Evolutionary conservation across 1,140 invertebrate genomes (phyloP), one percentile per base, ranked within the genome.

Genomic region (Drosophila teissieri): DNA sequence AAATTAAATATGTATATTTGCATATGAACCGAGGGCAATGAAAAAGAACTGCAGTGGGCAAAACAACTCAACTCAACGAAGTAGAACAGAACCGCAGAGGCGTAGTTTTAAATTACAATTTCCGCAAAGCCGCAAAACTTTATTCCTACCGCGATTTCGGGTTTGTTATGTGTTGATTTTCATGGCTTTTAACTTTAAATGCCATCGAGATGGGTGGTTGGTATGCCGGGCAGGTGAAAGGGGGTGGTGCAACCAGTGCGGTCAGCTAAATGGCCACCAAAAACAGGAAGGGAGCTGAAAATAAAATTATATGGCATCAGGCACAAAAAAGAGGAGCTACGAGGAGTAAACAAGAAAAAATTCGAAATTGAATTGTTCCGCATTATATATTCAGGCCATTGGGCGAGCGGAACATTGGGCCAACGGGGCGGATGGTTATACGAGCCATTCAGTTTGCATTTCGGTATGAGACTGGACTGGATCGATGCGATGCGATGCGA

Each of bases 71-170:
- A 63, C 14, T 15, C 46, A 68, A 31, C 4, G 48, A 34, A 51
- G n/a, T 10, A 51, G 48, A 51, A 51, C 60, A 63, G 44, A 48
- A 61, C 24, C 37, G 42, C 40, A 52, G 57, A 63, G 63, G 72
- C 72, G 72, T 75, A 75, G 78, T 76, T 82, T 82, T 72, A 78
- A 82, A 88, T 86, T 78, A 86, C 82, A 81, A 81, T 86, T 86
- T 82, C 68, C 78, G 75, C 54, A 54, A 64, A 75, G 65, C 68
- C 69, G 55, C 64, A 82, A 15, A 82, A 78, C 49, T 53, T 79
- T 63, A 60, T 68, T 57, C 57, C 55, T 39, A 31, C 27, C 49
- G 65, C 75, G 37, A 70, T 80, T 80, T 81, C 73, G 31, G 56
- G 54, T 65, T 69, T 52, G 51, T 73, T 56, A 65, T 65, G 45